A percentile compares a stretch with the other conserved stretches of the same genome.
Conservation (phyloP, 1,140 invertebrate genomes). For the Drosophila ambigua region DNA sequence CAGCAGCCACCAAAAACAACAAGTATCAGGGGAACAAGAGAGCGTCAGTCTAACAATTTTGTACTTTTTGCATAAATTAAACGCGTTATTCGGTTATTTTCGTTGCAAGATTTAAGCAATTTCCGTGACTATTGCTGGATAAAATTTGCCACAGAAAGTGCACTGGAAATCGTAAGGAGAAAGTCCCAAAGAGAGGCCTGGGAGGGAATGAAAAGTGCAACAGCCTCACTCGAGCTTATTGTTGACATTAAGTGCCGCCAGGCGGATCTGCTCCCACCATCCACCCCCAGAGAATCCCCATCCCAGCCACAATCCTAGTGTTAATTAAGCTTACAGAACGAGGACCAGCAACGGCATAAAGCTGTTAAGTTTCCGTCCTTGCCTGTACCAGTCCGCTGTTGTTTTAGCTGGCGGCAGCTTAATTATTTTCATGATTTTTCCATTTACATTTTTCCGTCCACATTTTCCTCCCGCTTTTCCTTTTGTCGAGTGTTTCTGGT, state of each 20-base stretch:
- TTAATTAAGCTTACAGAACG: constrained; percentile 66
- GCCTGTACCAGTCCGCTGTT: constrained; percentile 21
- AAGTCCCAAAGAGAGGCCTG: neutral
- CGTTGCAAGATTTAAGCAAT: constrained; percentile 49
- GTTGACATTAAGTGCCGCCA: constrained; percentile 49
- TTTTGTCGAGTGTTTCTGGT: constrained; percentile 29
- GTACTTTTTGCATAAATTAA: constrained; percentile 64
- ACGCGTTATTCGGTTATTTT: constrained; percentile 34
- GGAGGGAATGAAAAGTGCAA: constrained; percentile 31
- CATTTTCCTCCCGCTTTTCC: constrained; percentile 34
- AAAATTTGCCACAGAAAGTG: constrained; percentile 55
- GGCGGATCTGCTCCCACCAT: neutral
- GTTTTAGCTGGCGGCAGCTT: constrained; percentile 57
- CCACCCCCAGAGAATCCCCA: constrained; percentile 14
- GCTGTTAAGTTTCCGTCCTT: constrained; percentile 68
- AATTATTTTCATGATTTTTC: constrained; percentile 65
- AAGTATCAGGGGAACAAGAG: constrained; percentile 15
- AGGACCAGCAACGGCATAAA: constrained; percentile 60
- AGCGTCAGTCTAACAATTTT: constrained; percentile 24
- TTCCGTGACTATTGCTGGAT: constrained; percentile 47
- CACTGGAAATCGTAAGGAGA: constrained; percentile 24
- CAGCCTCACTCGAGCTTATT: constrained; percentile 52
- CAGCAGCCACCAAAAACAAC: constrained; percentile 9
- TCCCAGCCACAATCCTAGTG: constrained; percentile 38
- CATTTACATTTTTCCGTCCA: constrained; percentile 17